Evolutionary conservation across 1,140 invertebrate genomes (phyloP).

Genomic region (Drosophila subobscura): DNA sequence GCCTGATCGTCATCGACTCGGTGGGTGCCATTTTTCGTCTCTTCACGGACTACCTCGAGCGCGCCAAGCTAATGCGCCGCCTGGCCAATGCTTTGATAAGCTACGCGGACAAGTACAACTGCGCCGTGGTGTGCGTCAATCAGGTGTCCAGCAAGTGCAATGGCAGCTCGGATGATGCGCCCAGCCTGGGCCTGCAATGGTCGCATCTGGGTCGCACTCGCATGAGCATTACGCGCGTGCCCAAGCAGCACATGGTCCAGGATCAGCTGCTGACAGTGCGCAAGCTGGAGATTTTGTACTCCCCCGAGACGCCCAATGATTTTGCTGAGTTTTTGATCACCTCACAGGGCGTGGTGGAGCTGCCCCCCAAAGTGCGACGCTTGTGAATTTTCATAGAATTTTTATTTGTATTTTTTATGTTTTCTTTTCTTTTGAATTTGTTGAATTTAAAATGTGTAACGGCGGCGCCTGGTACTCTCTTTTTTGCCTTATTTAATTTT

Average conservation of each 20-base stretch:
- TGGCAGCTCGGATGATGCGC: conserved; percentile 67
- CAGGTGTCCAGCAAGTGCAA: conserved; percentile 85
- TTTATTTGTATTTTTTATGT: conserved; percentile 59
- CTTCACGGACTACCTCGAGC: conserved; percentile 85
- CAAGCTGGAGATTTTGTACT: conserved; percentile 82
- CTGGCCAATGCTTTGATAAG: conserved; percentile 86
- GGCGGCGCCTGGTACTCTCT: conserved; percentile 14
- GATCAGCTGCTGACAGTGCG: conserved; percentile 65
- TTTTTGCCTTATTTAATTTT: conserved; percentile 8
- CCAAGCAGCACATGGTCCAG: conserved; percentile 61
- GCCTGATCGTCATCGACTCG: conserved; percentile 90
- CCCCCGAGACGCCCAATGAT: conserved; percentile 81
- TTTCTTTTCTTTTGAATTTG: conserved; percentile 55
- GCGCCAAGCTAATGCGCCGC: conserved; percentile 86
- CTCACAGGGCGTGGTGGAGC: conserved; percentile 61
- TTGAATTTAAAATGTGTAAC: conserved; percentile 68
- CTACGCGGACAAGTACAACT: conserved; percentile 85
- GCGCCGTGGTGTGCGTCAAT: conserved; percentile 89
- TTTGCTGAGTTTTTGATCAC: conserved; percentile 80
- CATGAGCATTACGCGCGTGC: conserved; percentile 85
- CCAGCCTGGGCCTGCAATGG: conserved; percentile 88
- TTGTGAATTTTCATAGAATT: conserved; percentile 35
- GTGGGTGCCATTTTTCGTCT: conserved; percentile 89
- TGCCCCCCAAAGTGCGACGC: conserved; percentile 43
- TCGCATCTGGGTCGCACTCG: conserved; percentile 88